A percentile compares a stretch with the other conserved stretches of the same genome.
phyloP scores from a whole-genome alignment of 1,140 invertebrate species.

The Nephila pilipes region DNA sequence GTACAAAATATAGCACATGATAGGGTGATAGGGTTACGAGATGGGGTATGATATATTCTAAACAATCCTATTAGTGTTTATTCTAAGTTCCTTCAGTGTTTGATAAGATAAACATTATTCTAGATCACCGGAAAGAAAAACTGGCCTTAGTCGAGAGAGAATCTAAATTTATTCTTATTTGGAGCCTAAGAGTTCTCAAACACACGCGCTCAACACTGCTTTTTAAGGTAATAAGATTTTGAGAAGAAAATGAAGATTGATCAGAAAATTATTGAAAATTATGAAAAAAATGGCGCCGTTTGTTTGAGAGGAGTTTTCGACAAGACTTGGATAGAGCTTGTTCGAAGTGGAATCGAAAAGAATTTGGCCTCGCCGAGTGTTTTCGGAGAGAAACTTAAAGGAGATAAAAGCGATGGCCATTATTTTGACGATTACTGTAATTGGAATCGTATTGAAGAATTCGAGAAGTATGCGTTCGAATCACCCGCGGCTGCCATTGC shows the following conservation, averaged over 20 bases:
- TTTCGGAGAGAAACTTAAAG: constrained; percentile 74
- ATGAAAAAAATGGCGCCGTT: constrained; percentile 77
- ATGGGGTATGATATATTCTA: no score
- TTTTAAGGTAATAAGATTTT: no score
- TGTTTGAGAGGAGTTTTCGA: constrained; percentile 76
- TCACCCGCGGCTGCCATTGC: constrained; percentile 79
- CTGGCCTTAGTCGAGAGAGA: no score
- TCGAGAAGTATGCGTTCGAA: constrained; percentile 78
- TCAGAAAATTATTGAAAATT: constrained; percentile 63
- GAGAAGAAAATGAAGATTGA: constrained; percentile 63
- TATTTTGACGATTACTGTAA: constrained; percentile 81
- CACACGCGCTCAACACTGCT: no score
- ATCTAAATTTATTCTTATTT: no score
- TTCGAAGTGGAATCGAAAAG: constrained; percentile 71
- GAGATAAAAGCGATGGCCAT: constrained; percentile 71
- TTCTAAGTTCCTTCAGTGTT: no score
- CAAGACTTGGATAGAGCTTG: constrained; percentile 73
- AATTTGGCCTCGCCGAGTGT: constrained; percentile 69
- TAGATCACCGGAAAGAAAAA: no score
- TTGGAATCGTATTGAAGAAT: constrained; percentile 79
- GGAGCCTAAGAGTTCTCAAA: no score
- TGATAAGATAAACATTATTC: no score
- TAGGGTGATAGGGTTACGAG: no score
- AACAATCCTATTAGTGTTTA: no score
- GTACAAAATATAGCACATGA: no score